These are phyloP conservation scores for Scomber scombrus DNA, from an alignment of 2,113 vertebrate genomes.

Conservation along the genomic window DNA sequence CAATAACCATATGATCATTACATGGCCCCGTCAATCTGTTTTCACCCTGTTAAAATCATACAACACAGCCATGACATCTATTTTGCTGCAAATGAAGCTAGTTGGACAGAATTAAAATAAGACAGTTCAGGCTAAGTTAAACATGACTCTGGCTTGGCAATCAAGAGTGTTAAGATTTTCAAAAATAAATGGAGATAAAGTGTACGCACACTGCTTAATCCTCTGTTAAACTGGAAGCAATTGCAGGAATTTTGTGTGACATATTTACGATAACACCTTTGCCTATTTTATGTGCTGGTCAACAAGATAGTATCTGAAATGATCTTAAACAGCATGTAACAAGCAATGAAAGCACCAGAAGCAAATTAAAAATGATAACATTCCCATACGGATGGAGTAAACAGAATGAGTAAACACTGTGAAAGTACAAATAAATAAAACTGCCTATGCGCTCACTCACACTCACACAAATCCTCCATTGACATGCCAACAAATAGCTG, in stretches of 20 bases:
- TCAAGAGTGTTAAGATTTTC: slow-evolving; percentile 27
- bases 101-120: slow-evolving; percentile 20
- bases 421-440: neutral
- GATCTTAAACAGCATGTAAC: neutral
- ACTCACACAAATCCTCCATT: neutral
- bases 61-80: slow-evolving; percentile 6
- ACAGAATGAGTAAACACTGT: neutral
- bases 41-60: too few species aligned
- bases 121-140: slow-evolving; percentile 26
- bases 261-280: neutral
- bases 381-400: neutral
- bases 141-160: slow-evolving; percentile 3
- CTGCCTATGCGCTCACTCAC: neutral
- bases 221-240: neutral
- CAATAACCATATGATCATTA: neutral
- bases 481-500: neutral
- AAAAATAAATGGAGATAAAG: slow-evolving; percentile 29
- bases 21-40: too few species aligned
- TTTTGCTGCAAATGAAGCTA: slow-evolving; percentile 1
- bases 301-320: slow-evolving; percentile 2
- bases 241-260: neutral
- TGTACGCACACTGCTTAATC: slow-evolving; percentile 1
- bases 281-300: neutral
- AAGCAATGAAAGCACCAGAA: neutral
- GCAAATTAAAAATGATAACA: neutral